Conservation (phyloP, 2,888 invertebrate species). For the Liodrosophila aerea region DNA sequence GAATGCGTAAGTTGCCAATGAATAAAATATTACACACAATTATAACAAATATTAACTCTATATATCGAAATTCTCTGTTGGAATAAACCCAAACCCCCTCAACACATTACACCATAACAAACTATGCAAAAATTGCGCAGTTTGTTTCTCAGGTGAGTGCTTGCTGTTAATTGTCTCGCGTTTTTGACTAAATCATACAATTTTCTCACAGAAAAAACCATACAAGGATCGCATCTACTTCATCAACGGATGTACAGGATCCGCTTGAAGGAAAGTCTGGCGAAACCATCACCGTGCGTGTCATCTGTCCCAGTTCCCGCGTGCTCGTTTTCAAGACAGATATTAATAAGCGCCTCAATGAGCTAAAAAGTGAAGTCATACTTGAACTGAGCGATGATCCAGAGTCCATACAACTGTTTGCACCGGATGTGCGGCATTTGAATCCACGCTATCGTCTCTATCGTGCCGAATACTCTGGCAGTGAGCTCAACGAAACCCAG, state of each 20-base stretch:
- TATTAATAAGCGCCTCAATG: slow-evolving; percentile 70
- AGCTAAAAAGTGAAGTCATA: slow-evolving; percentile 80
- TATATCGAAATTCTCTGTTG: slow-evolving; percentile 69
- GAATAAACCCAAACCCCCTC: slow-evolving; percentile 10
- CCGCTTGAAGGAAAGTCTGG: slow-evolving; percentile 38
- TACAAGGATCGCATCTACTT: slow-evolving; percentile 35
- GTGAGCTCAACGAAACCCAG: slow-evolving; percentile 72
- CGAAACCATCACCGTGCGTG: slow-evolving; percentile 74
- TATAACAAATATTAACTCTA: slow-evolving; percentile 4
- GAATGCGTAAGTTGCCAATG: slow-evolving; percentile 65
- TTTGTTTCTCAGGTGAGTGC: slow-evolving; percentile 75
- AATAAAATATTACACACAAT: slow-evolving; percentile 13
- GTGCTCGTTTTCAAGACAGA: slow-evolving; percentile 75
- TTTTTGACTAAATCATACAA: background rate
- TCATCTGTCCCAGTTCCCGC: slow-evolving; percentile 80
- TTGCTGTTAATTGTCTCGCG: background rate
- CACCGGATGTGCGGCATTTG: slow-evolving; percentile 77
- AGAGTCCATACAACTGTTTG: slow-evolving; percentile 78
- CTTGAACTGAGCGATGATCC: slow-evolving; percentile 79
- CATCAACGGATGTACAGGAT: slow-evolving; percentile 39
- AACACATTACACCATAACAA: slow-evolving; percentile 37
- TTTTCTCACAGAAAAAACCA: slow-evolving; percentile 56
- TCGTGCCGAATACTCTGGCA: slow-evolving; percentile 76
- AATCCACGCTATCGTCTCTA: slow-evolving; percentile 79
- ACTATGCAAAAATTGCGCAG: slow-evolving; percentile 80